Evolutionary conservation across 2,797 vertebrate genomes (phyloP).

Genomic region (Gambelia wislizenii): DNA sequence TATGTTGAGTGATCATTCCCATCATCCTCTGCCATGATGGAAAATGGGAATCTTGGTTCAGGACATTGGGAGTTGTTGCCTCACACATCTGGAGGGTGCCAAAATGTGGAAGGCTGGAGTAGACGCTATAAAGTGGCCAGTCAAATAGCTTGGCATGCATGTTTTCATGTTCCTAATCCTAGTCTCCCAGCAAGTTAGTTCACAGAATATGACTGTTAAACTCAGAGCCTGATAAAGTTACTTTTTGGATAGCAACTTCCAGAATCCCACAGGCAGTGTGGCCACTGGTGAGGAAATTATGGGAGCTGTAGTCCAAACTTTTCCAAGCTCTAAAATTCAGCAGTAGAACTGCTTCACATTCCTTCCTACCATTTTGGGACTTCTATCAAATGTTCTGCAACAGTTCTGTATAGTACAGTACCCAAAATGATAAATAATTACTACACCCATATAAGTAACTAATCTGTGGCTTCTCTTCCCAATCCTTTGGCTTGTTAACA

Average conservation of each 20-base stretch:
- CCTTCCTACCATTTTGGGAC: not conserved
- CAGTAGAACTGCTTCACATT: not conserved
- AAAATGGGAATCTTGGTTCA: not conserved
- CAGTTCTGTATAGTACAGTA: not conserved
- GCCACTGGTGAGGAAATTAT: no score
- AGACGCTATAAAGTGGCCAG: not conserved
- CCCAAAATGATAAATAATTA: not conserved
- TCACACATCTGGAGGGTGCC: not conserved
- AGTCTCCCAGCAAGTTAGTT: not conserved
- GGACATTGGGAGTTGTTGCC: not conserved
- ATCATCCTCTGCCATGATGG: not conserved
- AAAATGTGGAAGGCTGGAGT: not conserved
- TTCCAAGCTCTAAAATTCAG: no score
- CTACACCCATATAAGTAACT: not conserved
- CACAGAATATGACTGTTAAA: no score
- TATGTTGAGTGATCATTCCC: not conserved
- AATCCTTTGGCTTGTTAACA: not conserved
- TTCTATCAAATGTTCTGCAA: not conserved
- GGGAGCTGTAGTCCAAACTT: no score
- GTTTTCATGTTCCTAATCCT: not conserved
- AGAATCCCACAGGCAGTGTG: no score
- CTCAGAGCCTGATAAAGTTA: no score
- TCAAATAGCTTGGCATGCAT: not conserved
- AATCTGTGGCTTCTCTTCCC: not conserved
- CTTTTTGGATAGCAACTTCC: no score